Conservation (phyloP, 2,113 vertebrate species). For the Perognathus longimembris region DNA sequence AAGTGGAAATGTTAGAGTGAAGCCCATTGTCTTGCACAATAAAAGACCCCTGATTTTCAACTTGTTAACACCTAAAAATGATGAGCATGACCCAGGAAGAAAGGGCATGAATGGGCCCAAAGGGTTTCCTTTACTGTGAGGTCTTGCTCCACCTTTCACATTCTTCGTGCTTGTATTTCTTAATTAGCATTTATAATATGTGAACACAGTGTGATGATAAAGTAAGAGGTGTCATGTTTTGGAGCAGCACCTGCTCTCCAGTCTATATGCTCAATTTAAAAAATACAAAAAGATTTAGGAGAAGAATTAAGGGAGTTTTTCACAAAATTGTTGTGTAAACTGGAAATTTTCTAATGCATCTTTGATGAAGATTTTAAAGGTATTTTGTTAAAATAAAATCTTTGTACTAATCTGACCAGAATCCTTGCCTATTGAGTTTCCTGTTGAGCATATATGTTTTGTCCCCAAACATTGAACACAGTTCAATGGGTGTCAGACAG, state of each 20-base stretch:
- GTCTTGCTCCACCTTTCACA: not conserved
- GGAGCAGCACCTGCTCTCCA: not conserved
- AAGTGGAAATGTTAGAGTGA: too few species aligned
- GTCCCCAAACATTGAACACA: not conserved
- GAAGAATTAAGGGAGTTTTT: not conserved
- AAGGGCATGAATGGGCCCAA: too few species aligned
- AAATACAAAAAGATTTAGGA: slow-evolving; percentile 15
- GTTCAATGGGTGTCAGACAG: not conserved
- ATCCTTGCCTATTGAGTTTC: not conserved
- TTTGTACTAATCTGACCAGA: not conserved
- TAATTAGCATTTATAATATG: not conserved
- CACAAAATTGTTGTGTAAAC: slow-evolving; percentile 15
- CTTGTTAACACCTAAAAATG: slow-evolving; percentile 31
- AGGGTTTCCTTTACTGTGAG: not conserved
- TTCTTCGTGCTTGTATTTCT: not conserved
- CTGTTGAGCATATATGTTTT: slow-evolving; percentile 1
- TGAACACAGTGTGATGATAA: not conserved
- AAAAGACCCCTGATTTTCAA: slow-evolving; percentile 46
- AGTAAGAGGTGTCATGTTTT: not conserved
- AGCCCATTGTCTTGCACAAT: too few species aligned
- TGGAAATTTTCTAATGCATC: not conserved
- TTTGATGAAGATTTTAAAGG: not conserved
- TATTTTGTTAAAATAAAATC: not conserved
- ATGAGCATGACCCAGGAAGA: not conserved
- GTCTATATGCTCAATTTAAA: not conserved